Conservation (phyloP, 2,113 vertebrate genomes). For the Chrysemys picta region DNA sequence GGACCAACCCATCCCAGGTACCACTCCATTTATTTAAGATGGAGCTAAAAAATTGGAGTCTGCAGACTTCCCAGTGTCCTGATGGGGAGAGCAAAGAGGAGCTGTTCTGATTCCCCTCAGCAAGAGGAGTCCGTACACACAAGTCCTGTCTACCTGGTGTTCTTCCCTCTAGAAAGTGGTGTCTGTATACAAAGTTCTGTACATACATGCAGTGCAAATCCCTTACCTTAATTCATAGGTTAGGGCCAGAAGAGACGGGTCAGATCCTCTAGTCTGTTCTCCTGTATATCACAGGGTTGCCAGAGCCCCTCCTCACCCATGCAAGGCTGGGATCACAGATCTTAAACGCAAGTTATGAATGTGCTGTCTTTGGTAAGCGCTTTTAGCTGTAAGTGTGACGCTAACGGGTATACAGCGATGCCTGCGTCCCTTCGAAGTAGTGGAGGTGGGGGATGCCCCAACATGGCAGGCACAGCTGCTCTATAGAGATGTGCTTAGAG, state of each 20-base stretch:
- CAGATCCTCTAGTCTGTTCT: not conserved
- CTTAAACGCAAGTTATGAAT: no score
- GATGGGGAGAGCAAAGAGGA: not conserved
- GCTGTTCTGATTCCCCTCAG: not conserved
- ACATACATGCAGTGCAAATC: not conserved
- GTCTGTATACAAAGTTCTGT: not conserved
- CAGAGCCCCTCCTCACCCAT: no score
- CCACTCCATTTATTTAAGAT: not conserved
- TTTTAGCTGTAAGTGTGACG: no score
- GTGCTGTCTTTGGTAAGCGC: no score
- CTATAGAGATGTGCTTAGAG: no score
- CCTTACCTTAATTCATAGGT: not conserved
- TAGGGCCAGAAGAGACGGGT: not conserved
- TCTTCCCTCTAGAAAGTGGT: not conserved
- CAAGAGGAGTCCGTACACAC: not conserved
- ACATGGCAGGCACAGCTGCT: no score
- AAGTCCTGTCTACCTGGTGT: not conserved
- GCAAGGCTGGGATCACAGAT: no score
- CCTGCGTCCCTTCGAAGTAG: no score
- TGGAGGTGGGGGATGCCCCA: no score
- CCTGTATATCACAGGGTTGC: not conserved
- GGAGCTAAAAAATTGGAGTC: not conserved
- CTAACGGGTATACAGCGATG: no score
- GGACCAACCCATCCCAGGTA: not conserved
- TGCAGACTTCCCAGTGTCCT: not conserved